Percentiles rank a stretch among this genome's conserved stretches.
phyloP scores from a whole-genome alignment of 2,888 invertebrate species.

The Harpalus rufipes region DNA sequence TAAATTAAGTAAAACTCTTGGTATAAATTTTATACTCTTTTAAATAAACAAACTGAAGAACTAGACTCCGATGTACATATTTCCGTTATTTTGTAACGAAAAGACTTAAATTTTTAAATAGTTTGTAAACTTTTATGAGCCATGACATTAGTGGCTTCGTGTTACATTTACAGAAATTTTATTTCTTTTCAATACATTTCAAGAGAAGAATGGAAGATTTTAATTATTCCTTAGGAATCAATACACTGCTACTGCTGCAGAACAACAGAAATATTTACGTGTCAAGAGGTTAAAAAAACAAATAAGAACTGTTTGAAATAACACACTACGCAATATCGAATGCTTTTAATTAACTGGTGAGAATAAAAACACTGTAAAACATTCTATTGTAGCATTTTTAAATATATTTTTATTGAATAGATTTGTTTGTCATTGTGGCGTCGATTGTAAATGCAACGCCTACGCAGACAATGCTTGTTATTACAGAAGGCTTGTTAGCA shows the following conservation, averaged over 20 bases:
- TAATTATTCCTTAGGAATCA: background rate
- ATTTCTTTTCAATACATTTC: conserved; percentile 6
- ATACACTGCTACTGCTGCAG: no score
- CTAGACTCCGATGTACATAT: no score
- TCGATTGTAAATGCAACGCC: background rate
- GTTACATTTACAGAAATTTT: background rate
- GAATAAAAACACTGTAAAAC: background rate
- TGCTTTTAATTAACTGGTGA: background rate
- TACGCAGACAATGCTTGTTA: conserved; percentile 29
- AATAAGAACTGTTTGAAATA: no score
- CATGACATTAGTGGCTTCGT: background rate
- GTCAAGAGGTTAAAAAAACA: no score
- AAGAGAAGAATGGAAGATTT: background rate
- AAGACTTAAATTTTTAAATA: no score
- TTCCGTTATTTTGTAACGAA: no score
- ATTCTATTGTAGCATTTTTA: background rate
- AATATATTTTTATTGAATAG: background rate
- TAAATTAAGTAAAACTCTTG: no score
- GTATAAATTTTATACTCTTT: no score
- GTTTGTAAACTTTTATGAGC: conserved; percentile 15
- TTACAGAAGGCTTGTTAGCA: conserved; percentile 23
- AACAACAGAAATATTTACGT: no score
- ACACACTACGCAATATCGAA: no score
- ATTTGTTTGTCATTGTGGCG: background rate
- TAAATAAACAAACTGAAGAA: no score